Evolutionary conservation across 30 jellyfish, hydroid and myxozoan species (phyloP).

Genomic region (Phacellophora camtschatica): DNA sequence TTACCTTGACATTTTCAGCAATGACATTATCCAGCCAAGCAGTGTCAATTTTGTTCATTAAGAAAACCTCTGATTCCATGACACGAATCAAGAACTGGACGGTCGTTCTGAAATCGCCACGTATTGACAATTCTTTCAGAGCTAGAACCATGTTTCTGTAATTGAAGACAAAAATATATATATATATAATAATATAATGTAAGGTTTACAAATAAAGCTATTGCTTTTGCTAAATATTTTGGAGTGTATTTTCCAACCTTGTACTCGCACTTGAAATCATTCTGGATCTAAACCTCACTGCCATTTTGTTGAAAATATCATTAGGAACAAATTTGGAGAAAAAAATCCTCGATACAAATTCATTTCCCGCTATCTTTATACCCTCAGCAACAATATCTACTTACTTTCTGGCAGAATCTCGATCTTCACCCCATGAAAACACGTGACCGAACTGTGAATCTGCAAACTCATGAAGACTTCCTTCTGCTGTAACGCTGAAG

Average conservation of each 20-base stretch:
- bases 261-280: no score
- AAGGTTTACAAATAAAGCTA: not conserved
- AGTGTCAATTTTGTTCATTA: constrained; percentile 81
- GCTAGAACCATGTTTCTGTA: constrained; percentile 92
- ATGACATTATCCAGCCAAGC: constrained; percentile 95
- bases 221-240: no score
- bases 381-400: no score
- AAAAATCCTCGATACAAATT: no score
- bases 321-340: no score
- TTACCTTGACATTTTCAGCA: constrained; percentile 95
- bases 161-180: not conserved
- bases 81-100: constrained; percentile 82
- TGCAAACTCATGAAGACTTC: constrained; percentile 93
- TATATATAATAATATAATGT: not conserved
- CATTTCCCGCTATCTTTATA: no score
- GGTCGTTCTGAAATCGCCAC: constrained; percentile 97
- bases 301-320: no score
- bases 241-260: no score
- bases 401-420: constrained; percentile 97
- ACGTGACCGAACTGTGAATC: constrained; percentile 99
- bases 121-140: constrained; percentile 85
- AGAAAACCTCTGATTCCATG: constrained; percentile 79
- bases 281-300: no score
- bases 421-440: constrained; percentile 90
- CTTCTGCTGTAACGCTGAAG: constrained; percentile 94